Conservation (phyloP, 2,888 invertebrate species). For the Eulithis testata region DNA sequence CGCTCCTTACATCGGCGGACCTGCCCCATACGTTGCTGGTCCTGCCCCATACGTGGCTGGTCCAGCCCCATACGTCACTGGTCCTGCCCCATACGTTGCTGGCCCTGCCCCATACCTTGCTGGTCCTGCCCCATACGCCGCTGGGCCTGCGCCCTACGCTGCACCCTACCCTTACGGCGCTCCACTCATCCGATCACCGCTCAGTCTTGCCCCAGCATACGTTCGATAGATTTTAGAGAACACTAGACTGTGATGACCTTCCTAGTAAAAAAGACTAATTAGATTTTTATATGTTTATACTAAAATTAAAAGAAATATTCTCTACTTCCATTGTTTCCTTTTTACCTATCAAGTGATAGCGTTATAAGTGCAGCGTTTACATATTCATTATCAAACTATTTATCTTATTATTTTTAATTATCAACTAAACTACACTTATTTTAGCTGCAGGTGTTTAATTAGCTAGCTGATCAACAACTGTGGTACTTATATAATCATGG, state of each 20-base stretch:
- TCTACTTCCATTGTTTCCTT: neutral
- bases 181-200: constrained; percentile 61
- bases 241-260: constrained; percentile 67
- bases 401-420: neutral
- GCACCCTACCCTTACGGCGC: constrained; percentile 52
- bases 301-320: constrained; percentile 39
- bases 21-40: constrained; percentile 41
- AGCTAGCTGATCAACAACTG: constrained; percentile 13
- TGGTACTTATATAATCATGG: too few species aligned
- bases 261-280: constrained; percentile 55
- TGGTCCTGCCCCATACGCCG: constrained; percentile 44
- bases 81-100: constrained; percentile 51
- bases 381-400: neutral
- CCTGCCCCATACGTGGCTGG: constrained; percentile 49
- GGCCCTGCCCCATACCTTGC: constrained; percentile 46
- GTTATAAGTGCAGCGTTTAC: neutral
- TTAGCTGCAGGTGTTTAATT: neutral
- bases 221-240: constrained; percentile 78
- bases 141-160: constrained; percentile 49
- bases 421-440: neutral
- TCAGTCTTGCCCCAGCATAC: constrained; percentile 70
- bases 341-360: neutral
- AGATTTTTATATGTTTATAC: constrained; percentile 45
- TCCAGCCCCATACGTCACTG: constrained; percentile 45
- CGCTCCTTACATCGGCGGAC: constrained; percentile 45